These are phyloP conservation scores for Sepioteuthis lessoniana DNA, from an alignment of 2,888 invertebrate species.

Conservation along the genomic window DNA sequence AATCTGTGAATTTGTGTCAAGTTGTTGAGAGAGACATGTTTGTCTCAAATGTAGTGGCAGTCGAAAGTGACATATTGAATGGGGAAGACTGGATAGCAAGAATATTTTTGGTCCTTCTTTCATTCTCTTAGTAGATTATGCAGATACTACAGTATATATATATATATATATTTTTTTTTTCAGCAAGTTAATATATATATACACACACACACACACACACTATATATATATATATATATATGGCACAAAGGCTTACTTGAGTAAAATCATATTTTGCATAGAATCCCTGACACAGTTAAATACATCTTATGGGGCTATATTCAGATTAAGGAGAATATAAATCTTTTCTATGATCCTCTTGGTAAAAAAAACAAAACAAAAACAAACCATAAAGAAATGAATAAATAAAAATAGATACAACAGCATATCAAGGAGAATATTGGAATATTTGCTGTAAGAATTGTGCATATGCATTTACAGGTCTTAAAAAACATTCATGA, in stretches of 20 bases:
- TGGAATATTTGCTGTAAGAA: background rate
- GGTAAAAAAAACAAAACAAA: too few relatives aligned
- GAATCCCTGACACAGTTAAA: background rate
- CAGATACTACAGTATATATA: background rate
- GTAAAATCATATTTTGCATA: background rate
- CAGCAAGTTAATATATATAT: background rate
- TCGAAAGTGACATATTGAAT: too few relatives aligned
- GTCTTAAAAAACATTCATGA: background rate
- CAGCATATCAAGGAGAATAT: background rate
- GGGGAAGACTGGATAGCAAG: too few relatives aligned
- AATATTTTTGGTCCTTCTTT: too few relatives aligned
- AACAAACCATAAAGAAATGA: background rate
- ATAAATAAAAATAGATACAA: background rate
- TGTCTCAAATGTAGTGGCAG: too few relatives aligned
- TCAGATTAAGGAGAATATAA: constrained; percentile 2
- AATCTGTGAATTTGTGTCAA: too few relatives aligned
- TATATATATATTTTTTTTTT: background rate
- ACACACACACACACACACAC: background rate
- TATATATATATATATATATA: background rate
- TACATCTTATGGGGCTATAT: background rate
- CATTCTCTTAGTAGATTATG: background rate
- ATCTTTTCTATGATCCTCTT: background rate
- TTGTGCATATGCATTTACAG: background rate
- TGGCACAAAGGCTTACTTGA: background rate
- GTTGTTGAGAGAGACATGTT: too few relatives aligned